Conservation (phyloP, 2,113 vertebrate species). For the Thymallus thymallus region DNA sequence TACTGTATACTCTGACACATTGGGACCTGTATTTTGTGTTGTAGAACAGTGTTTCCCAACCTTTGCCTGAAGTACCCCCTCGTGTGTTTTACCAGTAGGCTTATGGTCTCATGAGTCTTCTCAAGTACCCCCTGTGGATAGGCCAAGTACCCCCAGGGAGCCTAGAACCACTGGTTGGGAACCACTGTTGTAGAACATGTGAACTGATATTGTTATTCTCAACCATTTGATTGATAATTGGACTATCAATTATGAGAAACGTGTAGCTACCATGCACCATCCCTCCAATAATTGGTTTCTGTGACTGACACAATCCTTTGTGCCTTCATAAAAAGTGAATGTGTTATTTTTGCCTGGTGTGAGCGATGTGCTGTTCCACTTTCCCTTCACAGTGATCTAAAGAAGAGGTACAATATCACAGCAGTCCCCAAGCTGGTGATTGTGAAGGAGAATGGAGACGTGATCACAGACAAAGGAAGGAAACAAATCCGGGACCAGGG, state of each 20-base stretch:
- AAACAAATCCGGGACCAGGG: slow-evolving; percentile 91
- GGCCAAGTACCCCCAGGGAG: no score
- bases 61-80: no score
- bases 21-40: not conserved
- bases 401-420: slow-evolving; percentile 87
- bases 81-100: no score
- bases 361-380: not conserved
- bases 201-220: not conserved
- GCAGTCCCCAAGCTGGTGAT: slow-evolving; percentile 91
- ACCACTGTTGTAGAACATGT: not conserved
- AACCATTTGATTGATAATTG: not conserved
- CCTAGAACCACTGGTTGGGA: no score
- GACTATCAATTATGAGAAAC: not conserved
- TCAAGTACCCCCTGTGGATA: no score
- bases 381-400: slow-evolving; percentile 79
- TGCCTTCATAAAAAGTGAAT: not conserved
- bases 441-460: slow-evolving; percentile 90
- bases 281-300: not conserved
- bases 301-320: no score
- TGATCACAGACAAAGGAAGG: slow-evolving; percentile 93
- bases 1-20: not conserved
- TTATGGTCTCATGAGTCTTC: no score
- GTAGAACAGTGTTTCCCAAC: not conserved
- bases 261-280: not conserved
- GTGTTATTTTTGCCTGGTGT: not conserved